Percentiles rank a stretch among this genome's conserved stretches.
These are phyloP conservation scores for Achatina immaculata DNA, from an alignment of 1,140 invertebrate species.

Conservation along the genomic window DNA sequence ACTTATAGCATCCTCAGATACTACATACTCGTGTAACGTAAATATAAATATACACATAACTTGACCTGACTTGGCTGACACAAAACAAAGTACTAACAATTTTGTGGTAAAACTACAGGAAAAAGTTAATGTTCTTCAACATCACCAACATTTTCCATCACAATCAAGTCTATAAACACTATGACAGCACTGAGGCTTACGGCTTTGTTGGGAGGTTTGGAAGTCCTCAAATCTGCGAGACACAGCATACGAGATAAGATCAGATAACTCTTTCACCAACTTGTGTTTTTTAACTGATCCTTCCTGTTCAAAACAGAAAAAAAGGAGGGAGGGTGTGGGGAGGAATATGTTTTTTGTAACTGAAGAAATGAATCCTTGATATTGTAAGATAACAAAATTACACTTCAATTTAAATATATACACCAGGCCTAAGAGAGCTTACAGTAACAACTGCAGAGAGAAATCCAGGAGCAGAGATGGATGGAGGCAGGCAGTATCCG, in stretches of 20 bases:
- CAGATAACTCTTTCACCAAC: constrained; percentile 67
- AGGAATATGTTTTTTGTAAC: too few species aligned
- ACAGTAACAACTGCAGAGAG: too few species aligned
- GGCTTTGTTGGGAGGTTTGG: constrained; percentile 56
- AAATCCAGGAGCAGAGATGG: too few species aligned
- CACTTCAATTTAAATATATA: too few species aligned
- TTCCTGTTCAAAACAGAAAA: constrained; percentile 52
- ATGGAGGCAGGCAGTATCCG: too few species aligned
- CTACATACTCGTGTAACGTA: neutral
- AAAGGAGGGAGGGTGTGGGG: too few species aligned
- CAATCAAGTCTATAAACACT: too few species aligned
- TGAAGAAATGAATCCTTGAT: too few species aligned
- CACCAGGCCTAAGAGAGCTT: too few species aligned
- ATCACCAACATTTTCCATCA: neutral
- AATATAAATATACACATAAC: neutral
- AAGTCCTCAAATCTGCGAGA: constrained; percentile 69
- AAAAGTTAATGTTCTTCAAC: neutral
- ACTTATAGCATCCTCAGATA: too few species aligned
- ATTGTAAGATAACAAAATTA: too few species aligned
- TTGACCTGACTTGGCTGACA: neutral
- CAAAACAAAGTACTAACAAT: neutral
- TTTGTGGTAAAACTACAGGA: too few species aligned
- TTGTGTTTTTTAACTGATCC: constrained; percentile 65
- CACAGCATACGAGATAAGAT: constrained; percentile 65
- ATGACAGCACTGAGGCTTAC: constrained; percentile 62